Evolutionary conservation across 2,888 invertebrate species (phyloP), one percentile per base, ranked within the genome.

Genomic region (Lathronympha strigana): DNA sequence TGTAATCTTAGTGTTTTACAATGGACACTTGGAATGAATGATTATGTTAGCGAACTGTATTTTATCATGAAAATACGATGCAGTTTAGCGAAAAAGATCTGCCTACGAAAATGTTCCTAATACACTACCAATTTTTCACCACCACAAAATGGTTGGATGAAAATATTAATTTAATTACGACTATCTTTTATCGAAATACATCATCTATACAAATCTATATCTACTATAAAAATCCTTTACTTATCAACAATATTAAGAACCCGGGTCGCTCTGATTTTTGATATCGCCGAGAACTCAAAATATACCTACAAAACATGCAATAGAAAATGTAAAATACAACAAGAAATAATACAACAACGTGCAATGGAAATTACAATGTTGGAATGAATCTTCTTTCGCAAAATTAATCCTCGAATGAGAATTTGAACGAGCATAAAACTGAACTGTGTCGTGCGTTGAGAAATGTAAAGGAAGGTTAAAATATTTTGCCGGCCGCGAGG

Each of bases 391-490:
- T 47, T 23, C 43, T 66, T 54, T 47, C 53, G 53, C 47, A 40
- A 51, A 60, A 53, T 66, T 66, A 66, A 66, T 60, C 75, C 70
- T 66, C 70, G 76, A 74, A 78, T 75, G 77, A 73, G 75, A 78
- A 79, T 79, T 80, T 78, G 74, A 78, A 77, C 80, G 77, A 71
- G 77, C 76, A 80, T 81, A 82, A 83, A 81, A 78, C 74, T 72
- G 68, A 71, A 76, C 74, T 74, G 73, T 77, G 79, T 81, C 79
- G 82, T 83, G 82, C 83, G 82, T 85, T 83, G 83, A 84, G 83
- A 86, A 84, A 86, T 84, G 86, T 85, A 84, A 81, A 80, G 84
- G 82, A 84, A 86, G 87, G 84, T 87, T 84, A 82, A 89, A 89
- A 90, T 88, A 89, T 89, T 90, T 87, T 77, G 45, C 11, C 38